Percentiles rank a stretch among this genome's conserved stretches.
These are phyloP conservation scores for Orchesellides sinensis DNA, from an alignment of 2,888 invertebrate species.

Conservation along the genomic window DNA sequence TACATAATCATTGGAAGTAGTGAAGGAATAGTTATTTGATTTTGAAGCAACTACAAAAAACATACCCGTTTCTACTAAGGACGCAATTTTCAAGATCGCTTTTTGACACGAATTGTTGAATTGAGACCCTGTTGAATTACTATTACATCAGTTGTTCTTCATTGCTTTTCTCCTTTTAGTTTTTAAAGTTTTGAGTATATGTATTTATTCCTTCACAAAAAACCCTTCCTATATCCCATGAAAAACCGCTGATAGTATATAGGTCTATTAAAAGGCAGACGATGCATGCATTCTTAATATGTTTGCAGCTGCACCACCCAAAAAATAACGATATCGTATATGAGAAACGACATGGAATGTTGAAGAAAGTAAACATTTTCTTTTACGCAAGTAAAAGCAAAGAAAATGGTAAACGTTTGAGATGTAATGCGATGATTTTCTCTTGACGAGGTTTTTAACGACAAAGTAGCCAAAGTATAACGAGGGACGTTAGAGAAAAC, in stretches of 20 bases:
- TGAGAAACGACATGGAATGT: too few relatives aligned
- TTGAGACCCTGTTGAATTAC: constrained; percentile 37
- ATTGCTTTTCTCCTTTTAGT: too few relatives aligned
- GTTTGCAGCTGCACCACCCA: constrained; percentile 1
- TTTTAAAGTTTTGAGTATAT: too few relatives aligned
- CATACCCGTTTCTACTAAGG: not conserved
- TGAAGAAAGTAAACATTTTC: not conserved
- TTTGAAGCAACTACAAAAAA: too few relatives aligned
- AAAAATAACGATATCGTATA: not conserved
- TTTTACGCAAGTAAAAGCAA: not conserved
- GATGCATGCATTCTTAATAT: too few relatives aligned
- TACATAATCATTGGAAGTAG: too few relatives aligned
- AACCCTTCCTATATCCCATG: too few relatives aligned
- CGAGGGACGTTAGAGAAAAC: not conserved
- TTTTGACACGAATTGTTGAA: constrained; percentile 5
- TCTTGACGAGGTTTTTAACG: constrained; percentile 54
- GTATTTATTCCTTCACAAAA: too few relatives aligned
- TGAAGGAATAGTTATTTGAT: too few relatives aligned
- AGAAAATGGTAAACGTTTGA: constrained; percentile 15
- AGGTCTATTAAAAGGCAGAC: not conserved
- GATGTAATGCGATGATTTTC: constrained; percentile 29
- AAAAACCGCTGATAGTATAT: not conserved
- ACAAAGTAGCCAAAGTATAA: constrained; percentile 28
- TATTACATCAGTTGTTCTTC: too few relatives aligned
- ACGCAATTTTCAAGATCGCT: constrained; percentile 11